Percentiles rank a stretch among this genome's conserved stretches.
Evolutionary conservation across 2,797 vertebrate species (phyloP).

Genomic region (Poeciliopsis turneri): DNA sequence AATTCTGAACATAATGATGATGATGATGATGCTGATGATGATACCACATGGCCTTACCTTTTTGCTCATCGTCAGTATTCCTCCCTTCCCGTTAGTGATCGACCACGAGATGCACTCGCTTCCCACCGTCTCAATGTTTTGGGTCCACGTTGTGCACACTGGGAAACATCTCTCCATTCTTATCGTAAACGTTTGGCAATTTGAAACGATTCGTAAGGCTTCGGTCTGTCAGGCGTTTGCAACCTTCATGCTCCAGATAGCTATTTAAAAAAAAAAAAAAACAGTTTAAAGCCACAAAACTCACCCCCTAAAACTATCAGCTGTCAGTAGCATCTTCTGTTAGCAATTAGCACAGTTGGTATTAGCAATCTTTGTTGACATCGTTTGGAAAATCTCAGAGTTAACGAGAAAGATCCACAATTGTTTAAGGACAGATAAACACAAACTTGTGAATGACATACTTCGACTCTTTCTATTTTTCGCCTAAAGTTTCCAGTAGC

Average conservation of each 20-base stretch:
- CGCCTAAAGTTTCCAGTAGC: not conserved
- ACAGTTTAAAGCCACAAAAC: not conserved
- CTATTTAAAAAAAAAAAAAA: too few species aligned
- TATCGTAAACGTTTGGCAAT: not conserved
- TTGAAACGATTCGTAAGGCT: not conserved
- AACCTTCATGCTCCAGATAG: not conserved
- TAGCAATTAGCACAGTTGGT: not conserved
- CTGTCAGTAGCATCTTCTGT: not conserved
- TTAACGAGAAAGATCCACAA: too few species aligned
- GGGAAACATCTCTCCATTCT: constrained; percentile 61
- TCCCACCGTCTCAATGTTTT: constrained; percentile 32
- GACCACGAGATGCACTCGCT: constrained; percentile 63
- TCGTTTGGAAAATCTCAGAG: too few species aligned
- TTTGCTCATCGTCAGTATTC: constrained; percentile 53
- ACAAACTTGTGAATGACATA: not conserved
- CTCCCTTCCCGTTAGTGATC: constrained; percentile 57
- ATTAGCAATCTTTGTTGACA: not conserved
- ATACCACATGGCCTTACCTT: constrained; percentile 77
- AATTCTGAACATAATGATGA: constrained; percentile 40
- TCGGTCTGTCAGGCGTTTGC: not conserved
- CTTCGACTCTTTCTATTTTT: not conserved
- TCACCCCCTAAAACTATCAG: not conserved
- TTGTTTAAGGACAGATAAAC: too few species aligned
- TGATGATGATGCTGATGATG: constrained; percentile 67
- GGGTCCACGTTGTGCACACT: constrained; percentile 30